Evolutionary conservation across 2,888 invertebrate genomes (phyloP), one percentile per base, ranked within the genome.

Genomic region (Tineola bisselliella): DNA sequence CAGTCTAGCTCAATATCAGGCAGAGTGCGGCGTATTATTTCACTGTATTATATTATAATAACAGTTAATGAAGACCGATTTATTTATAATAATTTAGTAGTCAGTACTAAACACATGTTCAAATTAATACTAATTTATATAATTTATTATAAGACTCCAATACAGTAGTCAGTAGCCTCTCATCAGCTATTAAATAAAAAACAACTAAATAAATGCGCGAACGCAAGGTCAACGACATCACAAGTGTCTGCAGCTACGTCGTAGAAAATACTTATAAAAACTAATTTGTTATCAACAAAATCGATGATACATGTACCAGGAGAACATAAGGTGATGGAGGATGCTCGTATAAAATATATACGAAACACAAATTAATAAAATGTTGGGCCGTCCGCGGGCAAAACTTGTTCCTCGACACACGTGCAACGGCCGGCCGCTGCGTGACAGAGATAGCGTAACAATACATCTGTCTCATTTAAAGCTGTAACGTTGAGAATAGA

Each of bases 361-460:
- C 77, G 77, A 78, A 81, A 81, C 74, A 83, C 81, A 84, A 84
- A 84, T 84, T 86, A 86, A 84, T 86, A 83, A 82, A 84, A 84
- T 81, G 79, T 81, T 79, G 77, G 73, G 75, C 77, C 68, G 72
- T 71, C 72, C 73, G 73, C 73, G 68, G 73, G 76, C 79, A 72
- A 78, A 86, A 86, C 86, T 79, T 74, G 86, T 86, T 83, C 77
- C 44, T 38, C 64, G 76, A 78, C 80, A 83, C 86, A 86, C 86
- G 86, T 86, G 86, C 86, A 83, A 73, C 71, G 72, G 74, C 74
- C 76, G 79, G 71, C 72, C 73, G 69, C 66, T 66, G 72, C 60
- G 66, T 44, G 76, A 81, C 64, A 48, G 77, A 68, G 81, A 79
- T 30, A 63, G 62, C 33, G 19, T 44, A 61, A 25, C 6, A 25